Evolutionary conservation across 2,888 invertebrate genomes (phyloP), one percentile per base, ranked within the genome.

Genomic region (Baronia brevicornis): DNA sequence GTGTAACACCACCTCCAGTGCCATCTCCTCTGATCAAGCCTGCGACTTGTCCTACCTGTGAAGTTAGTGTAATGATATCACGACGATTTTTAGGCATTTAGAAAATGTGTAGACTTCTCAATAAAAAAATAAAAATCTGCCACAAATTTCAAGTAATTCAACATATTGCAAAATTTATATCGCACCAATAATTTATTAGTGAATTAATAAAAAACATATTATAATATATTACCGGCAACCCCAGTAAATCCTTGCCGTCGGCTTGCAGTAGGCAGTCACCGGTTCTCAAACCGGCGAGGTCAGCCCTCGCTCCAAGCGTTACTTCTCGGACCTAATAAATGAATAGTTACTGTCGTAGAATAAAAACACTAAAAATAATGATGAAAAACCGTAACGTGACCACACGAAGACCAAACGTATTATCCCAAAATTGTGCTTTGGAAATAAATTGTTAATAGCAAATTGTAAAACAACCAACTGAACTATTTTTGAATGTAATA

Each of bases 241-340:
- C 88, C 7, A 88, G 60, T 8, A 88, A 41, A 40, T 88, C 87
- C 6, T 66, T 73, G 0, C 85, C 85, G 51, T 89, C 88, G 13
- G 90, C 88, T 66, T 90, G 90, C 37, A 92, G 71, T 41, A 93
- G 59, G 55, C 92, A 92, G 61, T 92, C 92, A 0, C 92, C 92
- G 10, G 88, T 77, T 58, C 84, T 88, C 23, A 92, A 61, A 1
- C 91, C 92, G 0, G 89, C 88, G 0, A 58, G 38, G 33, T 88
- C 86, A 0, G 92, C 92, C 33, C 89, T 75, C 1, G 90, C 88
- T 3, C 78, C 86, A 0, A 62, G 54, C 9, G 89, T 89, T 10
- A 92, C 90, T 31, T 87, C 88, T 34, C 87, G 88, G 6, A 88
- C 86, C 88, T 88, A 42, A 7, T 39, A 31, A 13, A 10, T 17